These are phyloP conservation scores for Nyctibius grandis DNA, from an alignment of 2,797 vertebrate genomes.

Conservation along the genomic window DNA sequence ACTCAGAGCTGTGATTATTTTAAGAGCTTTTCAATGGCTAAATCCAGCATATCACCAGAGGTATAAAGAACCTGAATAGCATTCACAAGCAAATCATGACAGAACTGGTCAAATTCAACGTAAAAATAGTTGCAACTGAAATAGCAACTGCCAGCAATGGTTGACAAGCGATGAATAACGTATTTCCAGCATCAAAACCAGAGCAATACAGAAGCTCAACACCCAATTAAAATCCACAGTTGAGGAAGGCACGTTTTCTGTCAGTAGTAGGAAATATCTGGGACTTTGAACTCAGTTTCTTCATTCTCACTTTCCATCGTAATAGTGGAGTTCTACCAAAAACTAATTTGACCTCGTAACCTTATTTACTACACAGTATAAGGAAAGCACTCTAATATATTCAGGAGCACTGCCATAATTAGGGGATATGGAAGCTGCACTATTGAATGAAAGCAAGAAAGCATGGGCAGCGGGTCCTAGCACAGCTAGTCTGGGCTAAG, in stretches of 20 bases:
- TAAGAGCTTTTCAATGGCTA: no score
- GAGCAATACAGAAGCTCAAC: no score
- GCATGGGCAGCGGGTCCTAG: not conserved
- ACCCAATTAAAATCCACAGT: not conserved
- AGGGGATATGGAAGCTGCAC: no score
- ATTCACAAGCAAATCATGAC: no score
- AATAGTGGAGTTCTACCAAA: not conserved
- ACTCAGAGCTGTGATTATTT: no score
- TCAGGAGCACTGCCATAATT: not conserved
- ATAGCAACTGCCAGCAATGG: no score
- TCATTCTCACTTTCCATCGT: not conserved
- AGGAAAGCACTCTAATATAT: not conserved
- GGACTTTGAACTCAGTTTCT: not conserved
- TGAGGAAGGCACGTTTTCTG: not conserved
- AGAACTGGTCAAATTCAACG: no score
- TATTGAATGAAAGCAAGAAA: not conserved
- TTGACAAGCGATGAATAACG: no score
- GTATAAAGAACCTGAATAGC: no score
- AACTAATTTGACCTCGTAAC: not conserved
- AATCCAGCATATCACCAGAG: no score
- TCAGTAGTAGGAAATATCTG: not conserved
- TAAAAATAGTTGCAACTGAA: no score
- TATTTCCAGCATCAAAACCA: no score
- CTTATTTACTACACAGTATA: not conserved
- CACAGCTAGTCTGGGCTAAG: not conserved